Evolutionary conservation across 2,113 vertebrate genomes (phyloP), one percentile per base, ranked within the genome.

Genomic region (Semicossyphus pulcher): DNA sequence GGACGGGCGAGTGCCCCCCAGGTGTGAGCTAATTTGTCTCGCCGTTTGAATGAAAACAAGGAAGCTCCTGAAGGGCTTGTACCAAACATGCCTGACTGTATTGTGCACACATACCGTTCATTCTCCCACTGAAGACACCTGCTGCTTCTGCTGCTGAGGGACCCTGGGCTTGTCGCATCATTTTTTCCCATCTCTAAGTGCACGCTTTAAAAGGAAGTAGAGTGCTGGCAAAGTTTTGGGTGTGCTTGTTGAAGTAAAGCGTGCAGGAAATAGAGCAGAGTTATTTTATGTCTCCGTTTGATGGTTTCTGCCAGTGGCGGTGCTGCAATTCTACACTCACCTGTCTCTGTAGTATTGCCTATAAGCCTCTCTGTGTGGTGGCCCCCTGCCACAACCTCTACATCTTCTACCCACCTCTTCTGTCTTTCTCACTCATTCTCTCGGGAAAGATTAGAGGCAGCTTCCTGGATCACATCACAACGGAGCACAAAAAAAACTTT

Each of bases 21-120:
- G 80, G 61, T 69, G 82, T 76, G 63, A 79, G 78, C 54, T 83
- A 58, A 90, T 85, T 88, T 77, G 72, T 84, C 81, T 75, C 48
- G 5, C 81, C 53, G 74, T 57, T 58, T 54, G 80, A 76, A 59
- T 44, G 61, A 84, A 78, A 85, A 64, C 34, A 72, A 68, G 36
- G 26, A 54, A 21, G 29, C 28, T 68, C 37, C 31, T 28, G 57
- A 57, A 65, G 26, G 34, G 31, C 44, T 58, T 58, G 58, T 47
- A 34, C 39, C 45, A 56, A 84, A 78, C 67, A 69, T 8, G 28
- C 10, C 29, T 25, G 47, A 18, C 41, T 44, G 36, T 54, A 69
- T 23, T 58, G 54, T 20, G 60, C 74, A 47, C 72, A 5, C 64
- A 54, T 15, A 63, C 37, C 3, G 41, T 58, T 47, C 78, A 20